Evolutionary conservation across 2,888 invertebrate genomes (phyloP), one percentile per base, ranked within the genome.

Genomic region (Glaucopsyche alexis): DNA sequence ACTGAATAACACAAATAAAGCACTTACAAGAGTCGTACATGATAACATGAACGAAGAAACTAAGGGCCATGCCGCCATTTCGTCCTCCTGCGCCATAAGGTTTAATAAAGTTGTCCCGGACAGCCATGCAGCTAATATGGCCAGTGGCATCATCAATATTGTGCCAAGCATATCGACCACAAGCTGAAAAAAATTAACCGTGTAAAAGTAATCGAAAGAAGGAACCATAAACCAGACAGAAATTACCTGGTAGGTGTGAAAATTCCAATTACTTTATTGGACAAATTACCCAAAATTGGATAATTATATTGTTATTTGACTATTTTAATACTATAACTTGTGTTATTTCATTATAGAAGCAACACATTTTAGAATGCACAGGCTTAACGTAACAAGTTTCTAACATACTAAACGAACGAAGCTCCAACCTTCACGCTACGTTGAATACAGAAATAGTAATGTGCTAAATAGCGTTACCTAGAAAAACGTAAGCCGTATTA

Each of bases 101-200:
- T 90, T 88, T 0, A 91, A 87, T 29, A 93, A 82, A 0, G 92
- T 92, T 7, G 89, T 84, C 0, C 92, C 92, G 0, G 92, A 88
- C 2, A 93, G 80, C 87, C 92, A 91, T 0, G 92, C 91, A 0
- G 92, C 92, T 11, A 92, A 80, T 14, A 91, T 86, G 0, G 93
- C 93, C 0, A 93, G 82, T 0, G 92, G 93, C 0, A 92, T 91
- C 93, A 93, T 93, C 80, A 92, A 80, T 87, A 91, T 87, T 75
- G 92, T 91, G 2, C 93, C 92, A 0, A 93, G 82, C 73, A 88
- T 88, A 75, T 93, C 93, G 66, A 92, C 90, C 87, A 93, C 86
- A 66, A 93, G 77, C 93, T 93, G 83, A 7, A 82, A 83, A 67
- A 71, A 75, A 60, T 38, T 50, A 52, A n/a, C n/a, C n/a, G 19